phyloP scores from a whole-genome alignment of 2,113 vertebrate genomes.

The Nibea albiflora region DNA sequence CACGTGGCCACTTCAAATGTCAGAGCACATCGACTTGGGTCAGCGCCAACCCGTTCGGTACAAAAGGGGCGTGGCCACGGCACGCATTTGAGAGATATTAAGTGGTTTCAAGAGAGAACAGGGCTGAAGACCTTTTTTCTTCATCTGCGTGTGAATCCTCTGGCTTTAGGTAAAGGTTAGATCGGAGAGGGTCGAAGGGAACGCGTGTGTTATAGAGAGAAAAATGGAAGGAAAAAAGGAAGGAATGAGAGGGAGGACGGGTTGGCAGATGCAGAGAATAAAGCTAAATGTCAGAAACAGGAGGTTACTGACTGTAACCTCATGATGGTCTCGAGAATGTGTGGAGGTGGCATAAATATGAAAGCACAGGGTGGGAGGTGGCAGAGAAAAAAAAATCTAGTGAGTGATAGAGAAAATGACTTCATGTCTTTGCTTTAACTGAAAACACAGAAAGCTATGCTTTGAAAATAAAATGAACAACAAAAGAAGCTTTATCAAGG shows the following conservation, averaged over 20 bases:
- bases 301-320: constrained; percentile 32
- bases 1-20: constrained; percentile 37
- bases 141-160: constrained; percentile 35
- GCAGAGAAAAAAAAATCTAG: neutral
- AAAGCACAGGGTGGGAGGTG: neutral
- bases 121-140: constrained; percentile 4
- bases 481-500: constrained; percentile 5
- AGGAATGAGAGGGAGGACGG: constrained; percentile 1
- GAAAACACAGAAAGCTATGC: neutral
- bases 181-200: constrained; percentile 10
- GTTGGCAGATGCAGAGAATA: constrained; percentile 25
- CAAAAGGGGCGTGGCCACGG: constrained; percentile 18
- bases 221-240: constrained; percentile 5
- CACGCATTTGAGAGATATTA: neutral
- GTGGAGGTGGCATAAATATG: constrained; percentile 11
- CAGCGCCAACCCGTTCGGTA: neutral
- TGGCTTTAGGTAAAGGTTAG: constrained; percentile 61
- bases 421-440: neutral
- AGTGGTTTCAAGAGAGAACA: constrained; percentile 16
- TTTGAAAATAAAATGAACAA: neutral
- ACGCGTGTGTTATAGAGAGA: neutral
- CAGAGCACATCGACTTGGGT: constrained; percentile 23
- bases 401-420: neutral
- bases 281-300: constrained; percentile 56
- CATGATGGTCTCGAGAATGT: neutral